Base-by-base conservation (phyloP, 1,140 invertebrate genomes). In the Limonius californicus region DNA sequence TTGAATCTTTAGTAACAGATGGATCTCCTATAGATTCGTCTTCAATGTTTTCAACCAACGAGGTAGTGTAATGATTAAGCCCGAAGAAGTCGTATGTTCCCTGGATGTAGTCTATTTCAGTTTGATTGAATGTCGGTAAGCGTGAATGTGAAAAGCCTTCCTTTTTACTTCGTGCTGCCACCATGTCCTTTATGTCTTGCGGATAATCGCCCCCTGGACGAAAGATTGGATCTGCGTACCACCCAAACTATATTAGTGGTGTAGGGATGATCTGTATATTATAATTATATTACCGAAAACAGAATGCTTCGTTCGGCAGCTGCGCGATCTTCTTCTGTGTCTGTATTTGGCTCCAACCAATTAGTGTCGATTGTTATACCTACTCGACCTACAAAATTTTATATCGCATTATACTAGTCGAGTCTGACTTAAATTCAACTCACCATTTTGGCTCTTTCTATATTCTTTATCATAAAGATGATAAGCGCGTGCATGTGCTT, bases 221-320 rank as follows among this genome's bases (percentile, higher is more conserved):
- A 68, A 81, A 87, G 32, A 87, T 83, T 0, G 86, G 84, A 71
- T 88, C 73, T 0, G 83, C 80, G 55, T 81, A 82, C 85, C 84
- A 87, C 9, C 87, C 87, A 30, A 82, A 77, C 82, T 84, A 68
- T 39, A 11, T 39, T 39, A n/a, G n/a, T n/a, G n/a, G n/a, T n/a
- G n/a, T n/a, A n/a, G n/a, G n/a, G n/a, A n/a, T n/a, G n/a, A n/a
- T n/a, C n/a, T n/a, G n/a, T n/a, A n/a, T n/a, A n/a, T n/a, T n/a
- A n/a, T 50, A 35, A 35, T 35, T 35, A n/a, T 35, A 8, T 35
- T 35, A n/a, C 32, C n/a, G n/a, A n/a, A n/a, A n/a, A n/a, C n/a
- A n/a, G n/a, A n/a, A n/a, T n/a, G n/a, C n/a, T n/a, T 45, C 42
- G n/a, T 45, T 45, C 42, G 12, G 42, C 42, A 6, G 42, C 42